Evolutionary conservation across 2,113 vertebrate species (phyloP).

Genomic region (Centrocercus urophasianus): DNA sequence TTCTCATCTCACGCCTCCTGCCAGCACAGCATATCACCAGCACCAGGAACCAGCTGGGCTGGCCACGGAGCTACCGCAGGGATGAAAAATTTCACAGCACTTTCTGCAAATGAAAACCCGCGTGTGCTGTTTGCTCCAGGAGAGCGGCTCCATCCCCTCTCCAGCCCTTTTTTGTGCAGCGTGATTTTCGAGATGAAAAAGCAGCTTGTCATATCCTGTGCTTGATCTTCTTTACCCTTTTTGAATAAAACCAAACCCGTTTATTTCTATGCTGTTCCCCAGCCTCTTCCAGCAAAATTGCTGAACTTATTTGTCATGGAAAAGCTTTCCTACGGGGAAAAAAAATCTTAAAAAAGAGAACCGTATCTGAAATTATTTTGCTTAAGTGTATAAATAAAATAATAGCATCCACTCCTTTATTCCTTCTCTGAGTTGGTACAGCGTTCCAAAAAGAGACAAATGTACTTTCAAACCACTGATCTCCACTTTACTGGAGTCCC

Average conservation of each 20-base stretch:
- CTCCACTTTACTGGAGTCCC: neutral
- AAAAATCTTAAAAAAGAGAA: neutral
- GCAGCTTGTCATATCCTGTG: neutral
- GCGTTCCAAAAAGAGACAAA: neutral
- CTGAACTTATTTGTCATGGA: neutral
- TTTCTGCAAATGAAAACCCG: neutral
- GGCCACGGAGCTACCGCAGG: neutral
- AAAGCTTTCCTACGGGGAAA: neutral
- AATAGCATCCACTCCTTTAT: neutral
- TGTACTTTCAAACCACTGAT: neutral
- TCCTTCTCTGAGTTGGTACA: neutral
- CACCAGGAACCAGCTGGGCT: neutral
- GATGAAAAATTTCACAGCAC: neutral
- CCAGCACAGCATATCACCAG: neutral
- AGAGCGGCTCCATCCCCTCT: neutral
- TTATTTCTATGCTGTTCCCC: neutral
- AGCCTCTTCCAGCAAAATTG: neutral
- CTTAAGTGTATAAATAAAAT: neutral
- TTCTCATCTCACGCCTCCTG: neutral
- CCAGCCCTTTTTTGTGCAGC: neutral
- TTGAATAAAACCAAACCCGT: neutral
- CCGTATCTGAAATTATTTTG: neutral
- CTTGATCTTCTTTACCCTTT: conserved; percentile 38
- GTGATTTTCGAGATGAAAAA: conserved; percentile 10
- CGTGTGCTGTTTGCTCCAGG: neutral